Percentiles rank a stretch among this genome's conserved stretches.
Evolutionary conservation across 2,888 invertebrate species (phyloP).

Genomic region (Leptinotarsa tumamoca): DNA sequence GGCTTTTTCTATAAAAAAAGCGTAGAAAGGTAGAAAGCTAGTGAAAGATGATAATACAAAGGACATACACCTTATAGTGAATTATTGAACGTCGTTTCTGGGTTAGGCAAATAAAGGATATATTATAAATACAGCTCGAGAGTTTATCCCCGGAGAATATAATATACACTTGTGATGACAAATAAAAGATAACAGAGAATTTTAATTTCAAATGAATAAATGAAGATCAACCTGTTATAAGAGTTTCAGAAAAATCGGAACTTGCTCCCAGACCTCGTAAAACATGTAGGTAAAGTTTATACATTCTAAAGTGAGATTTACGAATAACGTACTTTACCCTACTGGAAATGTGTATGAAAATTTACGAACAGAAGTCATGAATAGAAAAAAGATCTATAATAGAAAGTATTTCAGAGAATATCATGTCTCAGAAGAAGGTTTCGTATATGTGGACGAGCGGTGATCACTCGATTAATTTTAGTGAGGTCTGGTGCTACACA

Average conservation of each 20-base stretch:
- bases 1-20: conserved; percentile 11
- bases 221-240: neutral
- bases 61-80: neutral
- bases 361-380: no score
- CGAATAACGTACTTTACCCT: no score
- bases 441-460: no score
- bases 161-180: neutral
- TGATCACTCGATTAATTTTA: no score
- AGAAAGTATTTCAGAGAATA: no score
- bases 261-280: neutral
- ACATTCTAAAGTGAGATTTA: no score
- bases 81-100: conserved; percentile 5
- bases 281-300: no score
- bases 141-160: neutral
- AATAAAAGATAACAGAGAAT: neutral
- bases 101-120: neutral
- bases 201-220: neutral
- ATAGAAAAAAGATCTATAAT: no score
- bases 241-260: neutral
- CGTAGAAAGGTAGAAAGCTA: conserved; percentile 29
- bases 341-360: no score
- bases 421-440: no score
- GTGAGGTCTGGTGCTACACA: no score
- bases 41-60: conserved; percentile 13
- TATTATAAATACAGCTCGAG: neutral